Evolutionary conservation across 1,140 invertebrate species (phyloP).

Genomic region (Chrysomallon squamiferum): DNA sequence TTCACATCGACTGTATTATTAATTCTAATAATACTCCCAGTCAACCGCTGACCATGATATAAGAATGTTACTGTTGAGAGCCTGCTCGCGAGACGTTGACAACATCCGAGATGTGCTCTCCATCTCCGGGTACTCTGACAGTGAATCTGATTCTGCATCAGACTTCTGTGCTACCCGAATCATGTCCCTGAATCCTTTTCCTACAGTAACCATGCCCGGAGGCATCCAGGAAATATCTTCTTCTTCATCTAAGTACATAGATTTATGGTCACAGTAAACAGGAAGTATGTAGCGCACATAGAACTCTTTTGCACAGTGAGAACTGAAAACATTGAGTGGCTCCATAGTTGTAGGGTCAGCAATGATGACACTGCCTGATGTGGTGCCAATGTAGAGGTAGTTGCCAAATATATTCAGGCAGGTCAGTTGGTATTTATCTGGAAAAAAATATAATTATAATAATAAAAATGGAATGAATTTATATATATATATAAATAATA

Average conservation of each 20-base stretch:
- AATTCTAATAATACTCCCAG: background rate
- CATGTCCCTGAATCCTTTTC: constrained; percentile 38
- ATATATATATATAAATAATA: background rate
- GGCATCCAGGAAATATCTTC: background rate
- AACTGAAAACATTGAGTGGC: constrained; percentile 40
- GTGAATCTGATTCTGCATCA: background rate
- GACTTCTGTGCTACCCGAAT: constrained; percentile 13
- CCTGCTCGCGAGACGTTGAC: background rate
- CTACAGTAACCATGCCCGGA: constrained; percentile 38
- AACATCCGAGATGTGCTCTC: background rate
- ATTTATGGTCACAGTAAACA: constrained; percentile 6
- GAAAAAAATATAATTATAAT: constrained; percentile 23
- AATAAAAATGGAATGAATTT: background rate
- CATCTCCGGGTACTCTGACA: background rate
- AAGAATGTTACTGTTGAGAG: background rate
- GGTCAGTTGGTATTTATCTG: constrained; percentile 40
- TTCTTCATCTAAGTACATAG: background rate
- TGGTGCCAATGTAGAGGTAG: constrained; percentile 54
- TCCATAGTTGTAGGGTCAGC: constrained; percentile 39
- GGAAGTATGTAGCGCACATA: constrained; percentile 46
- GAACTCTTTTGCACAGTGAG: constrained; percentile 48
- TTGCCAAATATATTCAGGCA: constrained; percentile 35
- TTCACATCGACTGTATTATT: too few relatives aligned
- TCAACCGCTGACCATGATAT: background rate
- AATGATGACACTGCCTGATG: constrained; percentile 49